phyloP scores from a whole-genome alignment of 2,888 invertebrate genomes.

The Trissoscelio sp. region DNA sequence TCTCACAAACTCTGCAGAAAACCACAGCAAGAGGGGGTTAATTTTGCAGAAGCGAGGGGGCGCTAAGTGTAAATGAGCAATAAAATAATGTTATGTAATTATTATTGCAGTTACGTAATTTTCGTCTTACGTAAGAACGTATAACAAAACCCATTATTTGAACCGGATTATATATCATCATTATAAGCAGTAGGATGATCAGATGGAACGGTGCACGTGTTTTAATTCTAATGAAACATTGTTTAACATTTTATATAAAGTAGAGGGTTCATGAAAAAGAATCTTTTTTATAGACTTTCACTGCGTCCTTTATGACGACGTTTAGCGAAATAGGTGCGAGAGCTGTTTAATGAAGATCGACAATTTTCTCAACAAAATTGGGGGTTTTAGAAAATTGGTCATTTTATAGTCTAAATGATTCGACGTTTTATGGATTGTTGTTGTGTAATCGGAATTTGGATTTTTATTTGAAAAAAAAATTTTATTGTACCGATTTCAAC shows the following conservation, averaged over 20 bases:
- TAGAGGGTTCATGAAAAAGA: background rate
- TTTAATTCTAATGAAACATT: constrained; percentile 49
- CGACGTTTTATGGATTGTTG: background rate
- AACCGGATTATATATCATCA: constrained; percentile 35
- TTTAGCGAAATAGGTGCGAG: background rate
- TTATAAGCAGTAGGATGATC: constrained; percentile 13
- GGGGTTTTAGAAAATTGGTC: constrained; percentile 5
- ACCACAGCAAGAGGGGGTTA: background rate
- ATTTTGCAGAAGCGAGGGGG: background rate
- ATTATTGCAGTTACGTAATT: constrained; percentile 15
- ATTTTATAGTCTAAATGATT: background rate
- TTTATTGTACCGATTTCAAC: too few species aligned
- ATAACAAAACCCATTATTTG: constrained; percentile 54
- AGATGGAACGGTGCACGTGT: constrained; percentile 2
- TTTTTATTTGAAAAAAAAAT: background rate
- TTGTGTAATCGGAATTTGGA: background rate
- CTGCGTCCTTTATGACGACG: constrained; percentile 13
- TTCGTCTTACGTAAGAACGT: constrained; percentile 21
- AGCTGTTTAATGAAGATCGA: constrained; percentile 7
- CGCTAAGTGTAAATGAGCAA: constrained; percentile 29
- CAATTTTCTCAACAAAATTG: constrained; percentile 8
- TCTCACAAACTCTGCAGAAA: background rate
- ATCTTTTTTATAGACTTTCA: constrained; percentile 44
- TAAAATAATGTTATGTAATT: constrained; percentile 50
- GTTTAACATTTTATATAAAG: constrained; percentile 45